These are phyloP conservation scores for Spea multiplicata DNA, from an alignment of 2,113 vertebrate species.

Conservation along the genomic window DNA sequence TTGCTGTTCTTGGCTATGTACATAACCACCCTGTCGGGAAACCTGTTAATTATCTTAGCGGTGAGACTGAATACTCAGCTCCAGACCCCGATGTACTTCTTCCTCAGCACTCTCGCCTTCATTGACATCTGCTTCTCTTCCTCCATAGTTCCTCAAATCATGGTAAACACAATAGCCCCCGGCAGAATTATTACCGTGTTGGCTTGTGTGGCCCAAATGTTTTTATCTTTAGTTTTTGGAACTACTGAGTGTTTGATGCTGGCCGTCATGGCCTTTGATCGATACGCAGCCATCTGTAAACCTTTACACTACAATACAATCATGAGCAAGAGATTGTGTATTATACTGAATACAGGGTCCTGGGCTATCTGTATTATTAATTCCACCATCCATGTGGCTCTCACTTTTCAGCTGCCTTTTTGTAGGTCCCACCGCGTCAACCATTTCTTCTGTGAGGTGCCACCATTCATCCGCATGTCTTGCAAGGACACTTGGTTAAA, in stretches of 20 bases:
- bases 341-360: background rate
- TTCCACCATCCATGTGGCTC: background rate
- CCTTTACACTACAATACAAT: background rate
- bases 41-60: background rate
- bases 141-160: constrained; percentile 5
- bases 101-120: constrained; percentile 10
- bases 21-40: background rate
- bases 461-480: constrained; percentile 43
- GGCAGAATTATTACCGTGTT: constrained; percentile 2
- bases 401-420: constrained; percentile 4
- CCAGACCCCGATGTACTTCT: background rate
- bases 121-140: constrained; percentile 14
- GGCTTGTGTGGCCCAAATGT: background rate
- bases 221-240: constrained; percentile 18
- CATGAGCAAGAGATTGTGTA: constrained; percentile 21
- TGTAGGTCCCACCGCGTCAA: constrained; percentile 9
- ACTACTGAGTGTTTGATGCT: background rate
- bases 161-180: background rate
- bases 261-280: constrained; percentile 3
- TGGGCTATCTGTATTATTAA: background rate
- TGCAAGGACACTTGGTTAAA: constrained; percentile 49
- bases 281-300: background rate
- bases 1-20: background rate
- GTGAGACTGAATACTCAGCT: background rate
- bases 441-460: constrained; percentile 5